Percentiles rank a stretch among this genome's conserved stretches.
phyloP scores from a whole-genome alignment of 2,888 invertebrate genomes.

The Trichopria drosophilae region DNA sequence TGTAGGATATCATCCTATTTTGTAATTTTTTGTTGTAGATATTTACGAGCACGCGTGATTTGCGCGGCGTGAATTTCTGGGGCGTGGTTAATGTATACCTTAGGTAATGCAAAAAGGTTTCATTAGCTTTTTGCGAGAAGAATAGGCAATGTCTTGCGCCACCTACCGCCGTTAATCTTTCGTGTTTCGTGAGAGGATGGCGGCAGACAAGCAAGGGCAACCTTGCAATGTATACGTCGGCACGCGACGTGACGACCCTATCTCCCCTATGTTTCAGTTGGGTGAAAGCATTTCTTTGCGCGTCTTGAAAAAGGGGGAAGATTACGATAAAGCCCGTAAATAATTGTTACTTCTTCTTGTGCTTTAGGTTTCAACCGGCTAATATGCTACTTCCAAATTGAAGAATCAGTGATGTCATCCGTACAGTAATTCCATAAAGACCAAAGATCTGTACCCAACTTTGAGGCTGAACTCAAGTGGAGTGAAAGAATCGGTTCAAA shows the following conservation, averaged over 20 bases:
- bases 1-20: too few relatives aligned
- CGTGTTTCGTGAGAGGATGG: conserved; percentile 54
- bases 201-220: conserved; percentile 46
- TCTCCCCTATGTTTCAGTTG: conserved; percentile 53
- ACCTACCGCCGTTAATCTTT: conserved; percentile 55
- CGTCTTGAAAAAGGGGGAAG: conserved; percentile 45
- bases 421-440: conserved; percentile 1
- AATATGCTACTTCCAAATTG: conserved; percentile 41
- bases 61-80: too few relatives aligned
- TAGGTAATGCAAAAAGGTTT: conserved; percentile 48
- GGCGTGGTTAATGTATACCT: conserved; percentile 27
- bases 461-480: too few relatives aligned
- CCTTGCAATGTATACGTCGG: conserved; percentile 48
- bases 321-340: conserved; percentile 53
- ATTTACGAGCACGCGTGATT: too few relatives aligned
- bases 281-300: conserved; percentile 46
- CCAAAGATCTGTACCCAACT: too few relatives aligned
- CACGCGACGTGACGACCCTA: conserved; percentile 53
- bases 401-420: conserved; percentile 18
- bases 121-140: conserved; percentile 50
- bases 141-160: conserved; percentile 54
- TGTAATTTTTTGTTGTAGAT: too few relatives aligned
- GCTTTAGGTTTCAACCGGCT: conserved; percentile 35
- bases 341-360: conserved; percentile 46
- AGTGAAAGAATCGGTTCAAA: too few relatives aligned